phyloP scores from a whole-genome alignment of 2,888 invertebrate species.

The Cacoxenus indagator region DNA sequence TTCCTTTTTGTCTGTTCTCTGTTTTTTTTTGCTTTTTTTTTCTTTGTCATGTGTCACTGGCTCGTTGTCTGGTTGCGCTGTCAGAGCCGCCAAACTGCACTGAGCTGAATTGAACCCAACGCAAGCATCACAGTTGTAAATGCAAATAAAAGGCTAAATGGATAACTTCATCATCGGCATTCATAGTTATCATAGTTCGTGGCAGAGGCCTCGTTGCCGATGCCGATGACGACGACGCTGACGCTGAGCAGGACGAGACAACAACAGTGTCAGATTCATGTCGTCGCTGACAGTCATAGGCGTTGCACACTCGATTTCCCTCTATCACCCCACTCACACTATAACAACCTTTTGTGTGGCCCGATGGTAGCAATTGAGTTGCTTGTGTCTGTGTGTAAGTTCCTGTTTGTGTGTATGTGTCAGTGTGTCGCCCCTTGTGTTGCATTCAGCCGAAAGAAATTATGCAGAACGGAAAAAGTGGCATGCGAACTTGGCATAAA shows the following conservation, averaged over 20 bases:
- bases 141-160: conserved; percentile 63
- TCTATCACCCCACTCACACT: background rate
- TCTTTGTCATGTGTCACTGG: conserved; percentile 65
- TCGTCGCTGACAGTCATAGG: background rate
- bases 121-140: conserved; percentile 28
- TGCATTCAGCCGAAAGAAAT: conserved; percentile 60
- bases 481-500: conserved; percentile 64
- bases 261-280: background rate
- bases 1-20: conserved; percentile 48
- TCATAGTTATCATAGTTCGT: conserved; percentile 38
- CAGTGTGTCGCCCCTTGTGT: conserved; percentile 31
- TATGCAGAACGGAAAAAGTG: conserved; percentile 65
- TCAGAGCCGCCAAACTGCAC: too few species aligned
- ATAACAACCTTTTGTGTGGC: conserved; percentile 7
- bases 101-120: too few species aligned
- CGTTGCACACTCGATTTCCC: background rate
- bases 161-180: conserved; percentile 65
- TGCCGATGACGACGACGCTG: background rate
- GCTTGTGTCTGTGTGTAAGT: background rate
- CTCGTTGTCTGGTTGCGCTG: too few species aligned
- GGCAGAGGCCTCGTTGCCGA: background rate
- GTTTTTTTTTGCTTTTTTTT: conserved; percentile 38
- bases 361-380: conserved; percentile 20
- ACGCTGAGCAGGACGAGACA: background rate
- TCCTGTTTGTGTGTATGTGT: background rate